phyloP scores from a whole-genome alignment of 1,140 invertebrate genomes.

The Drosophila nasuta region DNA sequence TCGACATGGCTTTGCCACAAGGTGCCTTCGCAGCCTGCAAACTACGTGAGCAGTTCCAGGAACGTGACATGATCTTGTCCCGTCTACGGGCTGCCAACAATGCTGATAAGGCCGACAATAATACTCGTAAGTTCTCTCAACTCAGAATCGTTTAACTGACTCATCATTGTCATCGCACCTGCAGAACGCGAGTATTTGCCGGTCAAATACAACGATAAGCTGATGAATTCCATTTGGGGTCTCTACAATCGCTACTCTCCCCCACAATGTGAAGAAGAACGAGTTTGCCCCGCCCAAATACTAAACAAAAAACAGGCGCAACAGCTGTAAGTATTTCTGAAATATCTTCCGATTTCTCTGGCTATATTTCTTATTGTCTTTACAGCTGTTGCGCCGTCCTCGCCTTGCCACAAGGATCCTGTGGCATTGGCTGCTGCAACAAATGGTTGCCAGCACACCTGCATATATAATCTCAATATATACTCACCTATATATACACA shows the following conservation, averaged over 20 bases:
- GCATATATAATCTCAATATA: constrained; percentile 26
- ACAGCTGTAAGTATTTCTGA: constrained; percentile 85
- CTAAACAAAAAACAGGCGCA: constrained; percentile 84
- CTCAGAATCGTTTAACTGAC: neutral
- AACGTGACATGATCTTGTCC: constrained; percentile 79
- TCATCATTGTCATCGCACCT: constrained; percentile 37
- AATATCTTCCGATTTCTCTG: neutral
- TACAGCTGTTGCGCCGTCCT: constrained; percentile 26
- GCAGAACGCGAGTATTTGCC: constrained; percentile 86
- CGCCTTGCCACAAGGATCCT: constrained; percentile 15
- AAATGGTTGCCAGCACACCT: constrained; percentile 7
- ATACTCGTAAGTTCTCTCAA: constrained; percentile 63
- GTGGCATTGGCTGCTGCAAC: constrained; percentile 29
- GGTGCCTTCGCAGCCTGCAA: constrained; percentile 86
- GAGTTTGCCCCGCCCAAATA: constrained; percentile 87
- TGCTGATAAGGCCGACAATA: constrained; percentile 72
- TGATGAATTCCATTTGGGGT: constrained; percentile 96
- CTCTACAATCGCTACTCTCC: constrained; percentile 94
- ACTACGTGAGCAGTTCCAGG: constrained; percentile 85
- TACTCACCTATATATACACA: constrained; percentile 11
- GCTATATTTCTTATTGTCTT: neutral
- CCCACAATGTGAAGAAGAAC: constrained; percentile 93
- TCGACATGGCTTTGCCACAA: constrained; percentile 86
- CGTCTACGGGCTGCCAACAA: constrained; percentile 68
- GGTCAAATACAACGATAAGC: constrained; percentile 92